Conservation (phyloP, 37 sponge, comb jelly and placozoan genomes). For the Haliclona indistincta region DNA sequence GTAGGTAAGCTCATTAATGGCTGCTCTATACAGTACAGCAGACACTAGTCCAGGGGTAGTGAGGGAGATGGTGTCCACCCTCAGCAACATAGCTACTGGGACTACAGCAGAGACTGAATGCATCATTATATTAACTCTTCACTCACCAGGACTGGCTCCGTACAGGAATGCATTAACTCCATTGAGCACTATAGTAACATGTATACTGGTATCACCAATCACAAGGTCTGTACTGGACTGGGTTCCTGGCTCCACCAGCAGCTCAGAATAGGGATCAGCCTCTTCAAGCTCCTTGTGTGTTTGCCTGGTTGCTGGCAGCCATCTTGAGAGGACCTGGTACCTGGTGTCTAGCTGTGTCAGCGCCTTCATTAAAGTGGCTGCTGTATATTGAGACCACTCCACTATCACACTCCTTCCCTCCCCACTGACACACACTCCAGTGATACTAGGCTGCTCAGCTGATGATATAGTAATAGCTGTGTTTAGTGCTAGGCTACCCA, state of each 20-base stretch:
- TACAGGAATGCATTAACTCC: constrained; percentile 40
- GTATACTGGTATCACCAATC: too few relatives aligned
- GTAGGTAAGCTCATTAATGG: too few relatives aligned
- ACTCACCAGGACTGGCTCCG: constrained; percentile 39
- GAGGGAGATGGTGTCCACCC: constrained; percentile 39
- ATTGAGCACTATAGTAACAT: too few relatives aligned
- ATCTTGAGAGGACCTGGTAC: too few relatives aligned
- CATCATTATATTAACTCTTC: background rate
- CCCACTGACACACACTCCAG: constrained; percentile 19
- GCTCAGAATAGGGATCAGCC: too few relatives aligned
- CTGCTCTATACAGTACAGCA: too few relatives aligned
- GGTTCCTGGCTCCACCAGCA: too few relatives aligned
- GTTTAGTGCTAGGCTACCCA: constrained; percentile 52
- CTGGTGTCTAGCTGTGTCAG: constrained; percentile 13
- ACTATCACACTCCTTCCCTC: constrained; percentile 39
- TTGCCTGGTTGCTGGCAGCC: too few relatives aligned
- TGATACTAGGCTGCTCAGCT: background rate
- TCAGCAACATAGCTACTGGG: constrained; percentile 40
- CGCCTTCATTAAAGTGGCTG: constrained; percentile 3
- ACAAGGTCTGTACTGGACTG: too few relatives aligned
- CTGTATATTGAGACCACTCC: constrained; percentile 42
- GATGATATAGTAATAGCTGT: constrained; percentile 1
- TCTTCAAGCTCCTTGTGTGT: too few relatives aligned
- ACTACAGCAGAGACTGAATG: constrained; percentile 4
- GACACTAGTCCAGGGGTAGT: too few relatives aligned